phyloP scores from a whole-genome alignment of 2,888 invertebrate species.

The Hecatera dysodea region DNA sequence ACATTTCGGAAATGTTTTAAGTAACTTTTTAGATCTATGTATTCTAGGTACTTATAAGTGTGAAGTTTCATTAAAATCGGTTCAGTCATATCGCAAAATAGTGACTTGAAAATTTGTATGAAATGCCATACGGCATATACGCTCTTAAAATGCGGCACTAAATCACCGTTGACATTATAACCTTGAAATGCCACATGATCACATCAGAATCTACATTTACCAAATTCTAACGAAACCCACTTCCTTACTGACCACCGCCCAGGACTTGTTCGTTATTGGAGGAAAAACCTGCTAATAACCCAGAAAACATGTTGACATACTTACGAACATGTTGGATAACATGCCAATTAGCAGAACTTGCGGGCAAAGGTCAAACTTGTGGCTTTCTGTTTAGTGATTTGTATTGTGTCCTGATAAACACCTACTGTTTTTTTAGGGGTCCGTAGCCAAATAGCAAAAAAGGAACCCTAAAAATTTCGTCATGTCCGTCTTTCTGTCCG shows the following conservation, averaged over 20 bases:
- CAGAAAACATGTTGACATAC: constrained; percentile 35
- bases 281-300: constrained; percentile 13
- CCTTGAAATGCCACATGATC: not conserved
- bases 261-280: constrained; percentile 16
- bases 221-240: not conserved
- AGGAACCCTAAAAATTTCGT: no score
- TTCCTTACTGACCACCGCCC: constrained; percentile 7
- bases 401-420: not conserved
- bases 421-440: not conserved
- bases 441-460: no score
- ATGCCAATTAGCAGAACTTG: constrained; percentile 34
- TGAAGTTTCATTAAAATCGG: no score
- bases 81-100: no score
- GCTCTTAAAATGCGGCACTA: no score
- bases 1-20: no score
- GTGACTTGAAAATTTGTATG: no score
- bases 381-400: not conserved
- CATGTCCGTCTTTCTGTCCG: no score
- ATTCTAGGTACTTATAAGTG: no score
- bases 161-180: not conserved
- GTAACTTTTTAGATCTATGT: no score
- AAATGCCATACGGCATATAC: no score
- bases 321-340: constrained; percentile 26
- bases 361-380: constrained; percentile 23
- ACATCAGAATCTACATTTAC: not conserved